Evolutionary conservation across 2,888 invertebrate species (phyloP).

Genomic region (Apamea epomidion): DNA sequence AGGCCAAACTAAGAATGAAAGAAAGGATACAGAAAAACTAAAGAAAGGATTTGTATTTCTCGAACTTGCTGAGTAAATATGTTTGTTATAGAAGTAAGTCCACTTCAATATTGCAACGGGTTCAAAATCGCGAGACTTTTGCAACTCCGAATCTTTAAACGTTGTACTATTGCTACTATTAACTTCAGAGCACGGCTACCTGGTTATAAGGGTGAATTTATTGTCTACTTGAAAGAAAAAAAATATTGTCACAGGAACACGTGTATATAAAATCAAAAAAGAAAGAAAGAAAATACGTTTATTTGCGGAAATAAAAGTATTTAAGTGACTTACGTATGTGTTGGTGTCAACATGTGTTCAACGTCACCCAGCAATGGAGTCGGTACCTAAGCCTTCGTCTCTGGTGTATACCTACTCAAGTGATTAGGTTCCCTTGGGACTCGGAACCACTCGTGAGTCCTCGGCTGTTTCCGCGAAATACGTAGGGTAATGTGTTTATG

Average conservation of each 20-base stretch:
- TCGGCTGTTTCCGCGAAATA: conserved; percentile 36
- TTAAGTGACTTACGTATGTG: too few relatives aligned
- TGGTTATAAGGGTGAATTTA: neutral
- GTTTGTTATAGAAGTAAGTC: neutral
- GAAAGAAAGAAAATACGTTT: neutral
- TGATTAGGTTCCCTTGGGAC: conserved; percentile 1
- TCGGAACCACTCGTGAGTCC: conserved; percentile 37
- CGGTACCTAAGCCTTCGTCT: neutral
- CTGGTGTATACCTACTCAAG: conserved; percentile 20
- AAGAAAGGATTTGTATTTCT: neutral
- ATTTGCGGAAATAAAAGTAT: neutral
- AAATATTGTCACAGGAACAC: neutral
- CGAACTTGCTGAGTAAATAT: neutral
- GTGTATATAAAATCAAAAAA: neutral
- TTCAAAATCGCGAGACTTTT: neutral
- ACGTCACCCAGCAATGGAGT: neutral
- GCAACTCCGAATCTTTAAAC: neutral
- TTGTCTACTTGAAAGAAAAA: neutral
- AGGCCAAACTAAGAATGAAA: neutral
- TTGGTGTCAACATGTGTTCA: neutral
- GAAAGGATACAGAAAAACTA: too few relatives aligned
- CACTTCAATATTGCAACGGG: neutral
- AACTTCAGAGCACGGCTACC: neutral
- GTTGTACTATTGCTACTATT: neutral
- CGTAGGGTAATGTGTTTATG: conserved; percentile 51